Evolutionary conservation across 2,113 vertebrate species (phyloP), one percentile per base, ranked within the genome.

Genomic region (Agelaius phoeniceus): DNA sequence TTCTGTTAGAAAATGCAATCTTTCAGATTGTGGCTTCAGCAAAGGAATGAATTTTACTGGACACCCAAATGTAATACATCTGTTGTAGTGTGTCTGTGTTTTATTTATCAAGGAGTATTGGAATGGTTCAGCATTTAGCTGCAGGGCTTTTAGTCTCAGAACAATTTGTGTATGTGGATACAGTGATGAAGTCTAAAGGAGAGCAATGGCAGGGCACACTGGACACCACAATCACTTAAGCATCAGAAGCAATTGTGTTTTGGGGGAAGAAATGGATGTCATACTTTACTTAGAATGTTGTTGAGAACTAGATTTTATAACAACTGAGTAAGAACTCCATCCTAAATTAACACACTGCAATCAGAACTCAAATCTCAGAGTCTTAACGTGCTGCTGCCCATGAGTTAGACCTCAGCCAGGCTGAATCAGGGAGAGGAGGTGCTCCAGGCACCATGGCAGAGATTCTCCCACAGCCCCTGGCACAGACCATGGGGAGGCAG

Each of bases 241-340:
- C 41, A 83, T 69, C 39, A 44, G 22, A 33, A 55, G n/a, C 13
- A 72, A 9, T 66, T 62, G 26, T 76, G 27, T 30, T 85, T 82
- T 19, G 3, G 13, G 23, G 7, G 6, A 2, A 3, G 6, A 15
- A 62, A 41, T 1, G 4, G 3, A n/a, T 17, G 3, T 33, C 10
- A 8, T 66, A 14, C 71, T 61, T 84, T 41, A 67, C 59, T 69
- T 22, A 80, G 69, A 67, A 74, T 44, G 22, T 28, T 90, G 21
- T 44, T 86, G 30, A 81, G 65, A 90, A 69, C 13, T 66, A 30
- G 30, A 51, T 86, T 89, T 71, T 80, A 15, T 23, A 44, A 57
- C 30, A 59, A 21, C 17, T 46, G 33, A 46, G 57, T 51, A 62
- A 72, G 31, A 86, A 67, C 62, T 90, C 11, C 3, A 6, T 48